These are phyloP conservation scores for Mesorhabditis spiculigera DNA, from an alignment of 2,888 invertebrate species.

Conservation along the genomic window DNA sequence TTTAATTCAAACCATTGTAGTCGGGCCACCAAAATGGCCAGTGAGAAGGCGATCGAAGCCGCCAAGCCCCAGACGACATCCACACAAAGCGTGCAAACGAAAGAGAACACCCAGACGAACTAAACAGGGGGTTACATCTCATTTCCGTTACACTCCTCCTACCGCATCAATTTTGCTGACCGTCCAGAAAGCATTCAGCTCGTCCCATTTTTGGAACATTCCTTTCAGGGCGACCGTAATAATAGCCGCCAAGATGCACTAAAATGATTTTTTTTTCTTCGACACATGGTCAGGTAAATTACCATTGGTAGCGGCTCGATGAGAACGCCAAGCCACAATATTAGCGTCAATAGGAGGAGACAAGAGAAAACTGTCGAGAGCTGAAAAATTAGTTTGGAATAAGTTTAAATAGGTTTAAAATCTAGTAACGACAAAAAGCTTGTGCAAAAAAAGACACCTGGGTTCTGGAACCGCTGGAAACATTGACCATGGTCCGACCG, in stretches of 20 bases:
- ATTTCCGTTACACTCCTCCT: neutral
- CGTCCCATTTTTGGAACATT: conserved; percentile 67
- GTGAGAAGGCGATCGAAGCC: neutral
- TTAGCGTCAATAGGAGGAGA: conserved; percentile 71
- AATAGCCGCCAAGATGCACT: conserved; percentile 59
- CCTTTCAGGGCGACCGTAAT: conserved; percentile 60
- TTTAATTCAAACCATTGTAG: neutral
- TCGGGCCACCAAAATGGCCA: neutral
- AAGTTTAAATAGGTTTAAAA: too few relatives aligned
- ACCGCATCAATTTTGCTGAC: conserved; percentile 66
- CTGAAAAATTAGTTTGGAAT: conserved; percentile 58
- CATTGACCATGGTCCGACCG: conserved; percentile 70
- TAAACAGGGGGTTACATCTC: neutral
- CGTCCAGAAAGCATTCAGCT: conserved; percentile 72
- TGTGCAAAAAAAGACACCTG: conserved; percentile 63
- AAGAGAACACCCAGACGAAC: neutral
- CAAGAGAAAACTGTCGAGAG: conserved; percentile 75
- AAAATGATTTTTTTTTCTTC: conserved; percentile 5
- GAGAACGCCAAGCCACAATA: conserved; percentile 82
- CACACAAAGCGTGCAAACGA: neutral
- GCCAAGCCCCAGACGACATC: neutral
- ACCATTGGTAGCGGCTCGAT: conserved; percentile 78
- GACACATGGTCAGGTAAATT: conserved; percentile 17
- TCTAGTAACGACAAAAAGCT: too few relatives aligned
- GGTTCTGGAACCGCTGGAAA: conserved; percentile 79